These are phyloP conservation scores for Brachionichthys hirsutus DNA, from an alignment of 2,113 vertebrate genomes.

Conservation along the genomic window DNA sequence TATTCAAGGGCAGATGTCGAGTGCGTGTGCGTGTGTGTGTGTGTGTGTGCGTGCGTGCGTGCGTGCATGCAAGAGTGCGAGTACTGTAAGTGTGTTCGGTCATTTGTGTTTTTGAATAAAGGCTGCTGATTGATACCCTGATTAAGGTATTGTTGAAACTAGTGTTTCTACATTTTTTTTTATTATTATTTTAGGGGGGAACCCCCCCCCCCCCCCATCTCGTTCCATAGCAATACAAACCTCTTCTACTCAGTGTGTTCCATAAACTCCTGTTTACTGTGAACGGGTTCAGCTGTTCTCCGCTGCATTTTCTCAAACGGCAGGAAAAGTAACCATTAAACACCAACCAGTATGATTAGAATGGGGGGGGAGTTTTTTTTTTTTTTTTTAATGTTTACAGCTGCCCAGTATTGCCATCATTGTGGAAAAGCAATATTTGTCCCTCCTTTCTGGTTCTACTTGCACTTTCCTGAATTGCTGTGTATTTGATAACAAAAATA, in stretches of 20 bases:
- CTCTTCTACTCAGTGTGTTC: slow-evolving; percentile 39
- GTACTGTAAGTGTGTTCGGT: too few species aligned
- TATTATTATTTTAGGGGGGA: too few species aligned
- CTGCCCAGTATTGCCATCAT: slow-evolving; percentile 45
- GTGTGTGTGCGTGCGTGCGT: slow-evolving; percentile 9
- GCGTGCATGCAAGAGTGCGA: slow-evolving; percentile 22
- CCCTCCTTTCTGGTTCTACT: slow-evolving; percentile 8
- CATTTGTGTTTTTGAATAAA: slow-evolving; percentile 57
- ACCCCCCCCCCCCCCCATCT: too few species aligned
- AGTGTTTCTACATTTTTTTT: slow-evolving; percentile 47
- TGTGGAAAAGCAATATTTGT: slow-evolving; percentile 65
- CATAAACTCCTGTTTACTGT: slow-evolving; percentile 11
- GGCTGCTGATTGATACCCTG: slow-evolving; percentile 64
- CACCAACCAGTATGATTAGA: slow-evolving; percentile 25
- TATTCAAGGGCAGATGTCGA: slow-evolving; percentile 31
- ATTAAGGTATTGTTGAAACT: slow-evolving; percentile 46
- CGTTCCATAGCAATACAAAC: slow-evolving; percentile 62
- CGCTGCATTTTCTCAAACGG: slow-evolving; percentile 33
- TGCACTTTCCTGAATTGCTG: slow-evolving; percentile 44
- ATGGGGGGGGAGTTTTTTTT: too few species aligned
- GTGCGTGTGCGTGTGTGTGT: slow-evolving; percentile 28
- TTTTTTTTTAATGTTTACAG: slow-evolving; percentile 65
- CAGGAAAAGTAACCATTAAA: slow-evolving; percentile 17
- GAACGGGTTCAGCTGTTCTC: slow-evolving; percentile 22
- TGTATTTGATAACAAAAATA: slow-evolving; percentile 35